phyloP scores from a whole-genome alignment of 2,113 vertebrate species.

The Bos taurus region DNA sequence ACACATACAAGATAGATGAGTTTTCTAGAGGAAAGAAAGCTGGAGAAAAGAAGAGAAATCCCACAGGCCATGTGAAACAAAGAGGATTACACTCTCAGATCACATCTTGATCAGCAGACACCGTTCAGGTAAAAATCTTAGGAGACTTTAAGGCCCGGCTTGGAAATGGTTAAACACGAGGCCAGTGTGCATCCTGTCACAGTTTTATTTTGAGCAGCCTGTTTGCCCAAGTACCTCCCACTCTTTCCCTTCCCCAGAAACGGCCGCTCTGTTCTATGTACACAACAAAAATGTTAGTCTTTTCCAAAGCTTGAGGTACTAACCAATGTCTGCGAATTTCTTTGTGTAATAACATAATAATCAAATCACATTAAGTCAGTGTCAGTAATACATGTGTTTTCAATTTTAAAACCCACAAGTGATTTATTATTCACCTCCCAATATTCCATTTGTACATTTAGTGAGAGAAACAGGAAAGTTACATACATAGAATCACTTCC shows the following conservation, averaged over 20 bases:
- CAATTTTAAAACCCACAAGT: slow-evolving; percentile 57
- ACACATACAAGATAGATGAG: neutral
- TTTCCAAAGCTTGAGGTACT: slow-evolving; percentile 45
- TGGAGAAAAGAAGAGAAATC: neutral
- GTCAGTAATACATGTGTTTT: slow-evolving; percentile 60
- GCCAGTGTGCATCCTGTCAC: slow-evolving; percentile 4
- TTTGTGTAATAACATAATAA: slow-evolving; percentile 59
- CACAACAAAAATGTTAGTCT: slow-evolving; percentile 47
- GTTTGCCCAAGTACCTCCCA: slow-evolving; percentile 36
- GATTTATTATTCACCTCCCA: slow-evolving; percentile 59
- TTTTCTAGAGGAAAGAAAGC: neutral
- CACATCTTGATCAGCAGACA: neutral
- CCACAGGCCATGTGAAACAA: neutral
- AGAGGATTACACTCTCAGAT: neutral
- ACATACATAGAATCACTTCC: slow-evolving; percentile 4
- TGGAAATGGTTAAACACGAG: slow-evolving; percentile 17
- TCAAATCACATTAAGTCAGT: slow-evolving; percentile 62
- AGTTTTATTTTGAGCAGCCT: slow-evolving; percentile 47
- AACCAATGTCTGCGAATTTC: slow-evolving; percentile 46
- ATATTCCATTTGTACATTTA: slow-evolving; percentile 47
- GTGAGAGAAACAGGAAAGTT: slow-evolving; percentile 36
- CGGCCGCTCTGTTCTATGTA: neutral
- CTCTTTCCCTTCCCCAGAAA: slow-evolving; percentile 47
- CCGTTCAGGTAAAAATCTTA: neutral
- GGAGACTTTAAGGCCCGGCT: neutral